Percentiles rank a stretch among this genome's conserved stretches.
Conservation (phyloP, 2,888 invertebrate species). For the Drosophila buzzatii region DNA sequence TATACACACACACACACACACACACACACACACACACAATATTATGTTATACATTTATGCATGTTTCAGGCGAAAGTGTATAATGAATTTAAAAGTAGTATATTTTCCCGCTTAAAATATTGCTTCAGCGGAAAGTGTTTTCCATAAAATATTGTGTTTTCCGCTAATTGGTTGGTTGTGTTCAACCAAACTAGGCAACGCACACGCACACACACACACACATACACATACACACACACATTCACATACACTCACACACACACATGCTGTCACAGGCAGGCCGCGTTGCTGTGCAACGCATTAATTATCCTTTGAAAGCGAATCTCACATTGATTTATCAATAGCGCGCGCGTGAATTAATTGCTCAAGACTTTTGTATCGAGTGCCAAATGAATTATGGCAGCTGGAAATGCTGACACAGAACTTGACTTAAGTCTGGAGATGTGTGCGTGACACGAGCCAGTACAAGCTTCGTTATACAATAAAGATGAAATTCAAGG, state of each 20-base stretch:
- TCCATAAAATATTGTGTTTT: background rate
- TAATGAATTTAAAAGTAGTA: background rate
- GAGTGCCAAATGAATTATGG: slow-evolving; percentile 66
- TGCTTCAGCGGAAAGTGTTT: background rate
- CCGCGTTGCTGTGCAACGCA: slow-evolving; percentile 53
- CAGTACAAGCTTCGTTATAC: no score
- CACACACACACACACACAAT: background rate
- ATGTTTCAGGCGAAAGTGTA: background rate
- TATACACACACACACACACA: background rate
- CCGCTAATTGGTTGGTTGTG: slow-evolving; percentile 13
- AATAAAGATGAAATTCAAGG: no score
- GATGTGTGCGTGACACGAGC: slow-evolving; percentile 23
- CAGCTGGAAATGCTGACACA: slow-evolving; percentile 27
- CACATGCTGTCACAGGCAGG: slow-evolving; percentile 61
- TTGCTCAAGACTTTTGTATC: slow-evolving; percentile 72
- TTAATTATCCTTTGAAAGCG: slow-evolving; percentile 73
- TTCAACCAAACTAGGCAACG: background rate
- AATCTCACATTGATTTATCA: slow-evolving; percentile 72
- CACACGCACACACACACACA: background rate
- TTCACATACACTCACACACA: background rate
- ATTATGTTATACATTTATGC: background rate
- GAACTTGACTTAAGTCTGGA: background rate
- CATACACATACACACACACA: background rate
- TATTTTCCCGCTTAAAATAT: background rate
- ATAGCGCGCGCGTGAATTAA: slow-evolving; percentile 67